Evolutionary conservation across 2,113 vertebrate species (phyloP), one percentile per base, ranked within the genome.

Genomic region (Semicossyphus pulcher): DNA sequence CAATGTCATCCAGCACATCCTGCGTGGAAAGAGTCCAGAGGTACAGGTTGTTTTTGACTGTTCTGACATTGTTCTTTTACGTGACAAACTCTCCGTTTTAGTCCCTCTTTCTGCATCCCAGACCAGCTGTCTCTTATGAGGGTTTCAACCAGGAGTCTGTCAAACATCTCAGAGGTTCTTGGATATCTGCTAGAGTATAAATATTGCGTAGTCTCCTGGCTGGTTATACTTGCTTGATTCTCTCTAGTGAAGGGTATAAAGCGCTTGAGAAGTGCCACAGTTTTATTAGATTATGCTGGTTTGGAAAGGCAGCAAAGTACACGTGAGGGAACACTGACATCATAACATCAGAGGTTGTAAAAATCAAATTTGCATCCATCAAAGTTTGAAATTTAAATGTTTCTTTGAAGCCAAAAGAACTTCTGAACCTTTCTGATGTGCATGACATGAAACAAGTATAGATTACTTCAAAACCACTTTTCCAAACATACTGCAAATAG

Each of bases 281-380:
- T 62, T 28, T 69, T 77, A 83, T 76, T 62, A 64, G 39, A 68
- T 80, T 78, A 70, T 44, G 39, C 32, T 47, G 12, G 20, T 48
- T 15, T 42, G 66, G 59, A 54, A 62, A 76, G 64, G 6, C 48
- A 54, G 28, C 54, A 29, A 31, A 61, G 39, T 47, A 60, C 62
- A 28, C 59, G n/a, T 15, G 15, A 26, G 59, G 68, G 77, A 76
- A 57, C 15, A 34, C 51, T 85, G 65, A 72, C 70, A 57, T 81
- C 70, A 79, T 62, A 48, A 56, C 64, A 80, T 83, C 44, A 72
- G 29, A 68, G 56, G 34, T 42, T 51, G 31, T 70, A 84, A 45
- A 61, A 71, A 49, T 78, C 47, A 66, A 75, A 83, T 53, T 48
- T 60, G 5, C n/a, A 11, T 70, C 25, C 23, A 39, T 59, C 10